Conservation (phyloP, 1,140 invertebrate genomes). For the Schlechtendalia chinensis region DNA sequence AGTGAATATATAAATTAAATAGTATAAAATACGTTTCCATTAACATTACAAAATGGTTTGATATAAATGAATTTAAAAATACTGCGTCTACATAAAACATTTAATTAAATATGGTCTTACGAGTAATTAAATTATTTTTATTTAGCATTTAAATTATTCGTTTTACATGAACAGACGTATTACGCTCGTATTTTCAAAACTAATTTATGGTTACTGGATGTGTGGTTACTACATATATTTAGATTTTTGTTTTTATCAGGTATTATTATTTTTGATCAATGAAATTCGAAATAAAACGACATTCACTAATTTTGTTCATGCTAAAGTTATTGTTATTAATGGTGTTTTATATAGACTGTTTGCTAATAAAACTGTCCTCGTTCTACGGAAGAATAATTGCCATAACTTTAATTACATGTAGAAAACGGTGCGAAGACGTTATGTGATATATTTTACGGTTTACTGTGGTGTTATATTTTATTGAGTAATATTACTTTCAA, state of each 20-base stretch:
- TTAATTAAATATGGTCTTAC: no score
- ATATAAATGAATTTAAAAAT: no score
- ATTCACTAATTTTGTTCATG: background rate
- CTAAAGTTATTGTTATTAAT: slow-evolving; percentile 10
- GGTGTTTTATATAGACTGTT: background rate
- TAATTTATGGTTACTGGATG: no score
- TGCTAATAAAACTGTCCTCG: slow-evolving; percentile 1
- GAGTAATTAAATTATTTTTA: no score
- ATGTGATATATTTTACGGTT: slow-evolving; percentile 6
- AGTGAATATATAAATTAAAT: no score
- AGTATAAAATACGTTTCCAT: no score
- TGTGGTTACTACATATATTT: no score
- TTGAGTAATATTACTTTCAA: slow-evolving; percentile 18
- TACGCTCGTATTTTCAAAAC: no score
- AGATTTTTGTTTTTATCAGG: background rate
- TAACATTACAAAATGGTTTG: no score
- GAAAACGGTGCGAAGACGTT: background rate
- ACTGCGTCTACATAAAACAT: no score
- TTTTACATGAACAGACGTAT: no score
- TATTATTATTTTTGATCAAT: background rate
- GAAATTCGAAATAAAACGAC: background rate
- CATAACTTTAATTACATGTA: background rate
- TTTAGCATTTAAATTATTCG: no score
- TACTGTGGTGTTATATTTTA: slow-evolving; percentile 24
- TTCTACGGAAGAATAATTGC: background rate